Percentiles rank a stretch among this genome's conserved stretches.
These are phyloP conservation scores for Eulimnadia texana DNA, from an alignment of 1,140 invertebrate species.

Conservation along the genomic window DNA sequence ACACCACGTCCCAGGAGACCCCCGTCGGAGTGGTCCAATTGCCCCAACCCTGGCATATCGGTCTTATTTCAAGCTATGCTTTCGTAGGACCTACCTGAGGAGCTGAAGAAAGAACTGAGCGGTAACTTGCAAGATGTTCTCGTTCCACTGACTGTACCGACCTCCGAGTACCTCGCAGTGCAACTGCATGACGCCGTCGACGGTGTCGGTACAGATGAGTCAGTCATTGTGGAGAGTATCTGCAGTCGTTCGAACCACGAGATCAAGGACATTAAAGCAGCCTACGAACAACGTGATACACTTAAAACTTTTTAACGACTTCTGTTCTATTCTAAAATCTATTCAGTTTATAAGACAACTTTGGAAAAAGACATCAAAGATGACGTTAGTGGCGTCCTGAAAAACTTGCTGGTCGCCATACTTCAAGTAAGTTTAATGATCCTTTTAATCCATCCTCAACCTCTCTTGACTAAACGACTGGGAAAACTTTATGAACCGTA, in stretches of 20 bases:
- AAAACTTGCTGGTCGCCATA: slow-evolving; percentile 69
- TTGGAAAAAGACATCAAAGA: slow-evolving; percentile 78
- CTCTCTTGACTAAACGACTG: no score
- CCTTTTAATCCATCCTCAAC: no score
- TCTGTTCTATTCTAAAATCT: not conserved
- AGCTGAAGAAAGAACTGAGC: slow-evolving; percentile 35
- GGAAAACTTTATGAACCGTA: no score
- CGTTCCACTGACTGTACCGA: slow-evolving; percentile 33
- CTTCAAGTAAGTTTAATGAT: slow-evolving; percentile 20
- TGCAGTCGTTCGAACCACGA: slow-evolving; percentile 26
- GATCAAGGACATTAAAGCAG: slow-evolving; percentile 27
- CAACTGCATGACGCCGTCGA: slow-evolving; percentile 33
- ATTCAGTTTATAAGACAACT: slow-evolving; percentile 59
- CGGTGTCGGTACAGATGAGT: slow-evolving; percentile 24
- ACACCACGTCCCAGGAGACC: no score
- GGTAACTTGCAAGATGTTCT: slow-evolving; percentile 39
- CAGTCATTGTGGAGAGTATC: slow-evolving; percentile 23
- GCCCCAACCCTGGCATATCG: no score
- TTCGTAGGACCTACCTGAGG: slow-evolving; percentile 32
- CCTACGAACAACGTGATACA: slow-evolving; percentile 25
- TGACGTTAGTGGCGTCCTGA: slow-evolving; percentile 88
- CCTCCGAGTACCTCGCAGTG: slow-evolving; percentile 33
- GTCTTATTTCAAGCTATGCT: no score
- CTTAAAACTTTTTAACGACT: not conserved
- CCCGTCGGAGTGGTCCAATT: no score